Conservation (phyloP, 2,797 vertebrate species). For the Bradypus variegatus region DNA sequence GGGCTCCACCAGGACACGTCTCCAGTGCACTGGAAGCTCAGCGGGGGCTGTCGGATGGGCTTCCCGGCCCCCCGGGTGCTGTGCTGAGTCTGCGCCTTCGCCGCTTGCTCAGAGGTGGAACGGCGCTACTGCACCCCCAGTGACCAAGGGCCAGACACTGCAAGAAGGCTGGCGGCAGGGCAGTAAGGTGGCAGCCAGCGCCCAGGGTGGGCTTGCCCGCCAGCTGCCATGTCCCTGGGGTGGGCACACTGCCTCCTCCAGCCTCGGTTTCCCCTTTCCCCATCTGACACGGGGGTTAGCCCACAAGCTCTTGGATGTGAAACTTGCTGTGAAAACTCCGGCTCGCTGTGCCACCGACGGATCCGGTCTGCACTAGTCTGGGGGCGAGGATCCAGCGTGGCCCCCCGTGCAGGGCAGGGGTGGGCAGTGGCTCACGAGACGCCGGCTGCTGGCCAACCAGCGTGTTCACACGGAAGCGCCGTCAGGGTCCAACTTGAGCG, state of each 20-base stretch:
- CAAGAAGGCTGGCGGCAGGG: not conserved
- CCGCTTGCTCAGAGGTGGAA: not conserved
- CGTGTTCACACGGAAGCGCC: not conserved
- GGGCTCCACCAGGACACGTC: not conserved
- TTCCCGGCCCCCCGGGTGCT: not conserved
- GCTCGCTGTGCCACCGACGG: too few relatives aligned
- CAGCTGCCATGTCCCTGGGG: fast-evolving
- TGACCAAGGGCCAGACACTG: not conserved
- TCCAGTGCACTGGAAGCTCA: not conserved
- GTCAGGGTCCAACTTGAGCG: not conserved
- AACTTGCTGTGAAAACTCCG: not conserved
- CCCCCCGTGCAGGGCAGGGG: too few relatives aligned
- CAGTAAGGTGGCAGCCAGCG: not conserved
- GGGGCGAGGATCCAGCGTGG: not conserved
- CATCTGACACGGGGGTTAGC: not conserved
- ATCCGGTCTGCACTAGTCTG: not conserved
- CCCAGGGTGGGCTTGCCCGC: not conserved
- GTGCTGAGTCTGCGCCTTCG: not conserved
- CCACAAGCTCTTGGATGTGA: not conserved
- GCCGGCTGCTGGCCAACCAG: fast-evolving
- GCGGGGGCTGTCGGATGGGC: not conserved
- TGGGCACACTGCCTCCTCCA: not conserved
- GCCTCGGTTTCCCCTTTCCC: not conserved
- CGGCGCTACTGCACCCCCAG: not conserved
- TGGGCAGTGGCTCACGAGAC: fast-evolving